Evolutionary conservation across 2,113 vertebrate genomes (phyloP), one percentile per base, ranked within the genome.

Genomic region (Ariopsis seemanni): DNA sequence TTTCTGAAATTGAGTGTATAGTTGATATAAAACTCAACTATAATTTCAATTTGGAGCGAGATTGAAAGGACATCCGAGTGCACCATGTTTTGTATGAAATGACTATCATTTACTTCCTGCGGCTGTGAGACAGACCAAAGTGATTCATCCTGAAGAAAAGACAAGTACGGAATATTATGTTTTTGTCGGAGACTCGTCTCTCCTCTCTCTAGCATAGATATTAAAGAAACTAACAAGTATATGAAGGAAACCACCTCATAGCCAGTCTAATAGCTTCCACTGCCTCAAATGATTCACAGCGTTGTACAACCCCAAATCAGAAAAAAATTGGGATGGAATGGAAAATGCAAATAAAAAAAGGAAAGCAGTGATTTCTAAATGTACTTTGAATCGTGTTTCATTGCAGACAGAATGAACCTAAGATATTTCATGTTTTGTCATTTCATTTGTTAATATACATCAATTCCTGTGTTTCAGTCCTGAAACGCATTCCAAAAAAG

Each of bases 71-170:
- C 17, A 8, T 58, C 55, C 27, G 7, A 17, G 52, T 1, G 11
- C 25, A 18, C 7, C 27, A 20, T 60, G 25, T 78, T 53, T 78
- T 53, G 53, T 20, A 34, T 80, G 78, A 80, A 80, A 80, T 80
- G n/a, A 80, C 53, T 58, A 58, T 80, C 27, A 80, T 58, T 80
- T 80, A 80, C 78, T 58, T 80, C 78, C 78, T 20, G 55, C 7
- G 85, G 78, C 85, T 72, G 48, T 30, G 48, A 83, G 75, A 89
- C 65, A n/a, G 48, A 71, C 30, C 55, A 3, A 57, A 85, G 52
- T 80, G 83, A 79, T 88, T 89, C 87, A 79, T 89, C 85, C 87
- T 74, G 78, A 90, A 90, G 82, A 74, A 88, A 85, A 67, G 42
- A 71, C 52, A 34, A 71, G 48, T 17, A 58, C 10, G 11, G 30